A percentile compares a stretch with the other conserved stretches of the same genome.
phyloP scores from a whole-genome alignment of 2,113 vertebrate species.

The Prietella phreatophila region DNA sequence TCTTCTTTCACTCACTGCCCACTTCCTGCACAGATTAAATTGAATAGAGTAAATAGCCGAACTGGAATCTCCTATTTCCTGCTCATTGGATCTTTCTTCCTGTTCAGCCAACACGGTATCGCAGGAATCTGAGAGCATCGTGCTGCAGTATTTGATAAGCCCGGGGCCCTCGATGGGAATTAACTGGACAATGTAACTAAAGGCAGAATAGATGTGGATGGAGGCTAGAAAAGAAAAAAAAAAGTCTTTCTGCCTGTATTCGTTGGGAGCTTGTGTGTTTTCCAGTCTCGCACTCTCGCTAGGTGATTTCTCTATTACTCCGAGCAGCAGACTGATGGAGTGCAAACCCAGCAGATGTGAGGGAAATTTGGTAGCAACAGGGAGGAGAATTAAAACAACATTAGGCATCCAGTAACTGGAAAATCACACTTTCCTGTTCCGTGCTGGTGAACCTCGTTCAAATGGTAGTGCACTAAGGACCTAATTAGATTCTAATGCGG shows the following conservation, averaged over 20 bases:
- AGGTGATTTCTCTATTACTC: slow-evolving; percentile 56
- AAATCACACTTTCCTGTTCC: slow-evolving; percentile 56
- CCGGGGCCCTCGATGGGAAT: slow-evolving; percentile 29
- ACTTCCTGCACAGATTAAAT: slow-evolving; percentile 49
- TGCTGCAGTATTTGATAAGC: slow-evolving; percentile 8
- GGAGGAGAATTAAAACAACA: slow-evolving; percentile 61
- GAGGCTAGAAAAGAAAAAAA: neutral
- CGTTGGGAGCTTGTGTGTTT: neutral
- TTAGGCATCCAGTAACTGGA: slow-evolving; percentile 53
- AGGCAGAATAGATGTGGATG: slow-evolving; percentile 41
- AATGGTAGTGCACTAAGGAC: slow-evolving; percentile 44
- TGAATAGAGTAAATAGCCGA: slow-evolving; percentile 39
- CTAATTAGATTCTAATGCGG: slow-evolving; percentile 58
- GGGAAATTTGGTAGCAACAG: slow-evolving; percentile 59
- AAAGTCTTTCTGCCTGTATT: slow-evolving; percentile 29
- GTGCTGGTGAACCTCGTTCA: slow-evolving; percentile 47
- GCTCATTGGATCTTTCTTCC: slow-evolving; percentile 13
- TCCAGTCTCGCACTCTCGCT: slow-evolving; percentile 35
- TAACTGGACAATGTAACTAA: slow-evolving; percentile 45
- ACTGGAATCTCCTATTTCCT: slow-evolving; percentile 47
- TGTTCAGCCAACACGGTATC: slow-evolving; percentile 28
- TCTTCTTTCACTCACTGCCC: slow-evolving; percentile 39
- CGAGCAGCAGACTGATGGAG: slow-evolving; percentile 50
- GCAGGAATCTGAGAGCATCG: slow-evolving; percentile 18
- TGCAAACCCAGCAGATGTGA: slow-evolving; percentile 60